These are phyloP conservation scores for Odontamblyopus rebecca DNA, from an alignment of 2,797 vertebrate genomes.

Conservation along the genomic window DNA sequence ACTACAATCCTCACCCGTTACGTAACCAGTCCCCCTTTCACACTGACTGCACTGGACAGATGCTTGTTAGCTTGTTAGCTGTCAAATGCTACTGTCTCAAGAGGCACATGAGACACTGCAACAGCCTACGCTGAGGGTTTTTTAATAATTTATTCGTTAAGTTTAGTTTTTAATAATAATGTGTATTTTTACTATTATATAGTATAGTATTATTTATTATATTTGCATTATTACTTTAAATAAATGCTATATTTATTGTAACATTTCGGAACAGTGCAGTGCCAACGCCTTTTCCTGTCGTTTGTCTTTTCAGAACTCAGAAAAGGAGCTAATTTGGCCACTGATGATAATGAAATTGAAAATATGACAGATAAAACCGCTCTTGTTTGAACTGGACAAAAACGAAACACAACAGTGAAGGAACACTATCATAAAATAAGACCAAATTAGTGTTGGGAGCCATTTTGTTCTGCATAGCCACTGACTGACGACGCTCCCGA, in stretches of 20 bases:
- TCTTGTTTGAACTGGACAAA: neutral
- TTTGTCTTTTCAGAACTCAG: neutral
- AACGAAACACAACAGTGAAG: neutral
- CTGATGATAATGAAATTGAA: neutral
- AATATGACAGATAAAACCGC: neutral
- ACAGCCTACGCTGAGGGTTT: neutral
- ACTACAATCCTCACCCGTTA: neutral
- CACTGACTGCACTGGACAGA: neutral
- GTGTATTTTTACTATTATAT: too few relatives aligned
- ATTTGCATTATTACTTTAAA: too few relatives aligned
- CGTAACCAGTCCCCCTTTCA: neutral
- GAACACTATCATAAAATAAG: neutral
- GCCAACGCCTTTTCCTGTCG: neutral
- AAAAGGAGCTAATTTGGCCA: neutral
- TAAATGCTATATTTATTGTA: neutral
- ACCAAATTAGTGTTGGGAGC: neutral
- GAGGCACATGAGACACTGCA: neutral
- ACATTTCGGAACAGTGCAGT: neutral
- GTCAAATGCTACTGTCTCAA: neutral
- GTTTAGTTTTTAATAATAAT: neutral
- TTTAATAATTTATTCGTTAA: neutral
- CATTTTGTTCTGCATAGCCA: slow-evolving; percentile 4
- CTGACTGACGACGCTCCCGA: neutral
- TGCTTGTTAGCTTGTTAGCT: neutral
- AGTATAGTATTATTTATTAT: neutral